Conservation (phyloP, 1,140 invertebrate species). For the Hycleus cichorii region DNA sequence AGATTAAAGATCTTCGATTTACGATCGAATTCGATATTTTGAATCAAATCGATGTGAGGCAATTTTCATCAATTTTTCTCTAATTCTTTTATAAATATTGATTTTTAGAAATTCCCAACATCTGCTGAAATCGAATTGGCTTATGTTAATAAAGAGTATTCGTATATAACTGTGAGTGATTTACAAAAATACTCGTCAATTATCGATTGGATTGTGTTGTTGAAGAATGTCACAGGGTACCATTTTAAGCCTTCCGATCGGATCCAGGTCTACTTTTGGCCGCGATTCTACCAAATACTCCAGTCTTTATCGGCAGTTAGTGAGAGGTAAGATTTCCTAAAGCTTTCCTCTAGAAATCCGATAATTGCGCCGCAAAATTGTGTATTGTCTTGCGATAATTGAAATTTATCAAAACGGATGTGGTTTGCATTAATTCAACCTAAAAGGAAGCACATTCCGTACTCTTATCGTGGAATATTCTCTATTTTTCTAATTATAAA, state of each 20-base stretch:
- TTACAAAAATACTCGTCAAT: slow-evolving; percentile 9
- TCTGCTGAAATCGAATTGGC: neutral
- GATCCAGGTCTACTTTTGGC: slow-evolving; percentile 17
- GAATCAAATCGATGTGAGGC: slow-evolving; percentile 10
- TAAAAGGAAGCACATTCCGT: neutral
- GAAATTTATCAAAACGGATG: neutral
- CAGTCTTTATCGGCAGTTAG: too few species aligned
- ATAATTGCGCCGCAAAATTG: too few species aligned
- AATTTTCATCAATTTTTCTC: neutral
- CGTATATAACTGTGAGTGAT: slow-evolving; percentile 4
- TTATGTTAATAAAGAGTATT: slow-evolving; percentile 5
- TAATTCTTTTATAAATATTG: neutral
- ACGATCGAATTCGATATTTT: slow-evolving; percentile 18
- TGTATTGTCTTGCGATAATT: too few species aligned
- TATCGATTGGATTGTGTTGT: slow-evolving; percentile 14
- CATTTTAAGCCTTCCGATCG: neutral
- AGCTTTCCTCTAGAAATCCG: too few species aligned
- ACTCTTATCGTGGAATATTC: neutral
- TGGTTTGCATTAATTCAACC: neutral
- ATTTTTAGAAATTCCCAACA: slow-evolving; percentile 12
- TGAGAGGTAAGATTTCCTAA: too few species aligned
- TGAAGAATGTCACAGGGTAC: slow-evolving; percentile 1
- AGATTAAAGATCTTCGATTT: slow-evolving; percentile 3
- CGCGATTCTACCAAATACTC: slow-evolving; percentile 11
- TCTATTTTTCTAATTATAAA: slow-evolving; percentile 2